phyloP scores from a whole-genome alignment of 2,888 invertebrate species.

The Nebria salina region DNA sequence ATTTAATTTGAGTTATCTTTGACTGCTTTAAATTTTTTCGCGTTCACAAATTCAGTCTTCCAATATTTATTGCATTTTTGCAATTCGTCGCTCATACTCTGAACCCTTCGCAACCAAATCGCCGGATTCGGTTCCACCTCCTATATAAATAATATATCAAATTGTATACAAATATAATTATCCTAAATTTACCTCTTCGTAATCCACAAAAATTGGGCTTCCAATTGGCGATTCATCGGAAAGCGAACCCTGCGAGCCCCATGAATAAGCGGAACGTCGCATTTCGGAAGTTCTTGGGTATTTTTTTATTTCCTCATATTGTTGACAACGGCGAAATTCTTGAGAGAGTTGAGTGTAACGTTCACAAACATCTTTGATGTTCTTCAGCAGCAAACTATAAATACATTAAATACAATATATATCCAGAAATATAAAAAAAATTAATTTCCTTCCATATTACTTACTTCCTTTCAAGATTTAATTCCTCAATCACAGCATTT shows the following conservation, averaged over 20 bases:
- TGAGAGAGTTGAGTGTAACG: slow-evolving; percentile 24
- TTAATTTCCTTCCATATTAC: slow-evolving; percentile 39
- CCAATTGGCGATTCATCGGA: slow-evolving; percentile 20
- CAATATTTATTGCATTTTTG: slow-evolving; percentile 53
- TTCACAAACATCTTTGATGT: slow-evolving; percentile 39
- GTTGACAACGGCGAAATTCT: slow-evolving; percentile 28
- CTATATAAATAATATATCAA: slow-evolving; percentile 12
- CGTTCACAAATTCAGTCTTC: slow-evolving; percentile 51
- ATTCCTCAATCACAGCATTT: slow-evolving; percentile 53
- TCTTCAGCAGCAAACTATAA: slow-evolving; percentile 28
- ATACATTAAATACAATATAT: not conserved
- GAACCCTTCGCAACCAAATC: slow-evolving; percentile 52
- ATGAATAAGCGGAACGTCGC: slow-evolving; percentile 24
- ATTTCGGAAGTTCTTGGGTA: not conserved
- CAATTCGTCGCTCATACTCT: slow-evolving; percentile 53
- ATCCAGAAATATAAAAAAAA: not conserved
- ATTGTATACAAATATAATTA: not conserved
- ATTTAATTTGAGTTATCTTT: slow-evolving; percentile 35
- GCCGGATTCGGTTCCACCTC: slow-evolving; percentile 32
- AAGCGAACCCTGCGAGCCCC: slow-evolving; percentile 35
- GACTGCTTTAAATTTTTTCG: slow-evolving; percentile 49
- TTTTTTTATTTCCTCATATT: slow-evolving; percentile 17
- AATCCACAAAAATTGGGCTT: slow-evolving; percentile 25
- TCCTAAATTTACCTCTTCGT: not conserved
- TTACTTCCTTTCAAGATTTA: slow-evolving; percentile 55